Conservation (phyloP, 2,113 vertebrate genomes). For the Phyllopteryx taeniolatus region DNA sequence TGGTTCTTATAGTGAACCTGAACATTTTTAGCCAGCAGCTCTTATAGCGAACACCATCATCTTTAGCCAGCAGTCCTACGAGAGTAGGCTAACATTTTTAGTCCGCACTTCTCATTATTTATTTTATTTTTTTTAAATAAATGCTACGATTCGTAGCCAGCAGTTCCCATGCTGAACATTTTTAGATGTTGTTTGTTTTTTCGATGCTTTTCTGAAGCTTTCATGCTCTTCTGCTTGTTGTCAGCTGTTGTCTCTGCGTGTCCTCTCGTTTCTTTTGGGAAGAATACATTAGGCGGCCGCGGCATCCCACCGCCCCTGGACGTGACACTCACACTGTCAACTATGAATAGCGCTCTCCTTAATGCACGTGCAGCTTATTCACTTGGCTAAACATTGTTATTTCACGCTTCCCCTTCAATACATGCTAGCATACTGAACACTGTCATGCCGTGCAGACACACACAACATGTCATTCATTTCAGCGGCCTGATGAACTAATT, state of each 20-base stretch:
- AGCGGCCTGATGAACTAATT: conserved; percentile 5
- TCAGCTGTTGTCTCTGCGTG: conserved; percentile 1
- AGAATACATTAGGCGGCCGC: conserved; percentile 28
- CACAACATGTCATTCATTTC: neutral
- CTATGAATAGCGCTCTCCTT: conserved; percentile 37
- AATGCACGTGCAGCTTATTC: conserved; percentile 35
- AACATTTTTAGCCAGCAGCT: neutral
- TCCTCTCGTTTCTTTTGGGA: conserved; percentile 19
- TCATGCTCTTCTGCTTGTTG: conserved; percentile 6
- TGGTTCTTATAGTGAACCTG: neutral
- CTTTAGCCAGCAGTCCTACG: neutral
- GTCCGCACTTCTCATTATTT: neutral
- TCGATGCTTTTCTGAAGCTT: neutral
- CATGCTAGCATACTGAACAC: neutral
- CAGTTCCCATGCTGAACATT: neutral
- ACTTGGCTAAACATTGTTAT: conserved; percentile 43
- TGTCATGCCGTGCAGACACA: neutral
- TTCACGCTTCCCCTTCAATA: conserved; percentile 19
- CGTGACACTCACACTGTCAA: conserved; percentile 25
- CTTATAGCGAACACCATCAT: neutral
- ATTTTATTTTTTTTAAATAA: neutral
- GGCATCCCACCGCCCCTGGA: conserved; percentile 19
- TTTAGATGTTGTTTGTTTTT: neutral
- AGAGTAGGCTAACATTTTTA: too few species aligned
- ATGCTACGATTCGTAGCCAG: neutral